phyloP scores from a whole-genome alignment of 1,140 invertebrate species.

The Zaprionus africanus region DNA sequence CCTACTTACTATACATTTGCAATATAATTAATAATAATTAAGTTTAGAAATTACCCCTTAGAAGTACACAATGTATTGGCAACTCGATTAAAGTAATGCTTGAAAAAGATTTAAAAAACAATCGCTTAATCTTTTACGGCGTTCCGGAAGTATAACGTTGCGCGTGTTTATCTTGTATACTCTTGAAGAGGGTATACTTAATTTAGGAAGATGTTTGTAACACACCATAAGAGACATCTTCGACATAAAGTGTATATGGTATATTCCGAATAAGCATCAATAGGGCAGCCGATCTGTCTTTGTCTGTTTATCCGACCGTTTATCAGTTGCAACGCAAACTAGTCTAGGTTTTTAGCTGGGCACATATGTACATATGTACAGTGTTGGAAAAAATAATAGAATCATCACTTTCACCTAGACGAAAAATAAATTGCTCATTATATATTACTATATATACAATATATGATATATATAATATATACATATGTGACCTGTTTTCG shows the following conservation, averaged over 20 bases:
- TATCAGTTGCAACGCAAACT: not conserved
- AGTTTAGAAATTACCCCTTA: too few relatives aligned
- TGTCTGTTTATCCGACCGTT: not conserved
- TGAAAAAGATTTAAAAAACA: not conserved
- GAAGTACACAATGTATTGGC: too few relatives aligned
- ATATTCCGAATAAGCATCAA: not conserved
- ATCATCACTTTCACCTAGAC: too few relatives aligned
- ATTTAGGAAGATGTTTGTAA: not conserved
- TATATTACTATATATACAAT: too few relatives aligned
- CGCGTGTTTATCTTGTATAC: not conserved
- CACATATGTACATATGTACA: too few relatives aligned
- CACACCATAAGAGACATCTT: not conserved
- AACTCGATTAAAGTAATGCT: not conserved
- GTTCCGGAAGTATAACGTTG: not conserved
- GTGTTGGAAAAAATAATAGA: too few relatives aligned
- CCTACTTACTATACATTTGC: not conserved
- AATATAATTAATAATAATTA: too few relatives aligned
- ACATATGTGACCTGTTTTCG: too few relatives aligned
- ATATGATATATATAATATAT: too few relatives aligned
- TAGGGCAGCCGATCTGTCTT: rapidly evolving
- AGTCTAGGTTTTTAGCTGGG: too few relatives aligned
- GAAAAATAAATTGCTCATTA: too few relatives aligned
- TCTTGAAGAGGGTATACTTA: not conserved
- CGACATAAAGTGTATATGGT: too few relatives aligned
- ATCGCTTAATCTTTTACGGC: not conserved